Evolutionary conservation across 2,797 vertebrate species (phyloP).

Genomic region (Macropus fuliginosus): DNA sequence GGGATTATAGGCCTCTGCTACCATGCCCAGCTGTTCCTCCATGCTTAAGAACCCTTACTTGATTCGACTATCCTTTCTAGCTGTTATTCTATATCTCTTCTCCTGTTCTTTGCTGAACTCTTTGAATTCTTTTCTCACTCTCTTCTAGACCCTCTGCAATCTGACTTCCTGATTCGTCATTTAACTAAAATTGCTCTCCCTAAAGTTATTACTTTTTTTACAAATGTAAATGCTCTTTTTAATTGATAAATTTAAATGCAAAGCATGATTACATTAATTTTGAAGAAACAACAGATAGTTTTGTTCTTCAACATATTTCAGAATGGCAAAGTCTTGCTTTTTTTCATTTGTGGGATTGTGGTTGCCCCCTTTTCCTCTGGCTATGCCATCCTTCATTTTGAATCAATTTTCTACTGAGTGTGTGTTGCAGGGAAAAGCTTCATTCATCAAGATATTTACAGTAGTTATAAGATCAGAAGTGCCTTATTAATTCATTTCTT

Average conservation of each 20-base stretch:
- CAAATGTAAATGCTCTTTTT: constrained; percentile 70
- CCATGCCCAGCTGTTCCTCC: neutral
- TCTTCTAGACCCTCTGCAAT: neutral
- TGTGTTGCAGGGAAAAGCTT: constrained; percentile 29
- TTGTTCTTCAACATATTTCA: constrained; percentile 38
- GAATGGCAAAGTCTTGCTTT: constrained; percentile 22
- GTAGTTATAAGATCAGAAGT: neutral
- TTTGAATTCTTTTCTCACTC: neutral
- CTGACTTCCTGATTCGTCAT: neutral
- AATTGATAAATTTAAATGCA: constrained; percentile 67
- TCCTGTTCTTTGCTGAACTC: neutral
- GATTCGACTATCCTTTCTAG: neutral
- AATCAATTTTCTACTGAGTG: constrained; percentile 17
- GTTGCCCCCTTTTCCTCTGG: neutral
- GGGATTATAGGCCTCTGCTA: neutral
- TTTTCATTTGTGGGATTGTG: constrained; percentile 7
- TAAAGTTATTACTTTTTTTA: constrained; percentile 2
- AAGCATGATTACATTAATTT: constrained; percentile 41
- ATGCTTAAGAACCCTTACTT: neutral
- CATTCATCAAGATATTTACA: neutral
- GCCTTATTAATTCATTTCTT: neutral
- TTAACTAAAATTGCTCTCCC: neutral
- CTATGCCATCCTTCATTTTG: neutral
- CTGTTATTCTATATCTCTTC: neutral
- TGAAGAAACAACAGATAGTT: constrained; percentile 52